These are phyloP conservation scores for Enteromius afrohamiltoni DNA, from an alignment of 2,797 vertebrate genomes.

Conservation along the genomic window DNA sequence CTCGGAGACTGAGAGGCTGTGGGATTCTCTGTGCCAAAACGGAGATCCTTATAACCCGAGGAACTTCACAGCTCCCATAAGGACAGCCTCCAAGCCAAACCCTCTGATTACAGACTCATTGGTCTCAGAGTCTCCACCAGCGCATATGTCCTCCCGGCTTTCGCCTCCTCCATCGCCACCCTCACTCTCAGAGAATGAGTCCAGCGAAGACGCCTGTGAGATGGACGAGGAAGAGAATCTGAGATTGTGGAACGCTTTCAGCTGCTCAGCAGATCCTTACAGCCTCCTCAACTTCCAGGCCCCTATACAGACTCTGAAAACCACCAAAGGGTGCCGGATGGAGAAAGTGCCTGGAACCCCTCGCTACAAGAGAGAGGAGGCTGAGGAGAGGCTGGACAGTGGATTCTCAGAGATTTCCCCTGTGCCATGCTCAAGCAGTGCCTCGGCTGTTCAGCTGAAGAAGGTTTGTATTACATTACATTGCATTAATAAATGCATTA, in stretches of 20 bases:
- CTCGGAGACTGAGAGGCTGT: conserved; percentile 79
- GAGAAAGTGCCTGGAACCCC: conserved; percentile 48
- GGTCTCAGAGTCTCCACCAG: conserved; percentile 59
- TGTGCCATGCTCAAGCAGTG: conserved; percentile 9
- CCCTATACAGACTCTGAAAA: conserved; percentile 66
- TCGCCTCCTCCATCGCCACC: conserved; percentile 56
- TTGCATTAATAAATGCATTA: neutral
- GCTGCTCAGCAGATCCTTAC: conserved; percentile 85
- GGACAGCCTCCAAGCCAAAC: conserved; percentile 67
- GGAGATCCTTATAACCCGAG: conserved; percentile 87
- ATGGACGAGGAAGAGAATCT: conserved; percentile 83
- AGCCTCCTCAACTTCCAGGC: conserved; percentile 90
- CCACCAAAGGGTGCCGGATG: neutral
- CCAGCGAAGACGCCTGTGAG: conserved; percentile 77
- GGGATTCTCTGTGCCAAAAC: conserved; percentile 81
- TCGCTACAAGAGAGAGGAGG: conserved; percentile 64
- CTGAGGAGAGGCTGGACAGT: conserved; percentile 76
- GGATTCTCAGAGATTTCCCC: conserved; percentile 71
- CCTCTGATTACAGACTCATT: conserved; percentile 58
- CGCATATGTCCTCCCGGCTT: conserved; percentile 20
- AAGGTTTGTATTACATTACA: conserved; percentile 69
- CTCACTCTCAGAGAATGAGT: conserved; percentile 61
- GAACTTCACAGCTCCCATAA: conserved; percentile 86
- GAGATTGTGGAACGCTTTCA: conserved; percentile 88
- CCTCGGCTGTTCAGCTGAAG: conserved; percentile 58